These are phyloP conservation scores for Saccostrea glomerata DNA, from an alignment of 1,140 invertebrate genomes.

Conservation along the genomic window DNA sequence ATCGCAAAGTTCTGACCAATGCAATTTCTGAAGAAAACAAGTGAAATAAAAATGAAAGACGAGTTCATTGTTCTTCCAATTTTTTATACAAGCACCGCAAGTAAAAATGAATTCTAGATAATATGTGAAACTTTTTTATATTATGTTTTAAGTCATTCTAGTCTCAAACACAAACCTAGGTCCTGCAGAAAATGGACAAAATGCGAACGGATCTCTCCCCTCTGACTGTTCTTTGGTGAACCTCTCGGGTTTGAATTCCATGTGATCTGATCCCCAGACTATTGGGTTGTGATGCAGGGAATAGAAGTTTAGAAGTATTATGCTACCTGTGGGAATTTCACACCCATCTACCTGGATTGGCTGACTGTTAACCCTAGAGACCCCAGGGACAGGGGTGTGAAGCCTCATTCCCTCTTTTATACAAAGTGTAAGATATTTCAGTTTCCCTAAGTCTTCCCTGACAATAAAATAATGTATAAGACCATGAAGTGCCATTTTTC, in stretches of 20 bases:
- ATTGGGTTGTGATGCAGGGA: conserved; percentile 70
- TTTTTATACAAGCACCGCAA: too few species aligned
- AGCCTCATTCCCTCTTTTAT: conserved; percentile 78
- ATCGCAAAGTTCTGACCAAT: conserved; percentile 59
- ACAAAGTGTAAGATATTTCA: conserved; percentile 76
- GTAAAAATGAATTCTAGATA: too few species aligned
- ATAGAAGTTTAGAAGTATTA: conserved; percentile 61
- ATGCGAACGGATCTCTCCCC: conserved; percentile 69
- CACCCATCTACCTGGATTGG: conserved; percentile 69
- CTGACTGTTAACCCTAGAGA: conserved; percentile 85
- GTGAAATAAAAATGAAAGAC: not conserved
- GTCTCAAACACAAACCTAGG: conserved; percentile 60
- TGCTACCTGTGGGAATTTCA: conserved; percentile 61
- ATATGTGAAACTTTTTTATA: too few species aligned
- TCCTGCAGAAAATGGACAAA: conserved; percentile 73
- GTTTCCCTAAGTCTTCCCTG: conserved; percentile 63
- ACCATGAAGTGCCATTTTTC: too few species aligned
- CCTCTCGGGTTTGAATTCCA: conserved; percentile 62
- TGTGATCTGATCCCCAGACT: conserved; percentile 66
- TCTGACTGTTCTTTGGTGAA: conserved; percentile 67
- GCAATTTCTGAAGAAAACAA: conserved; percentile 47
- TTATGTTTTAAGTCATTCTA: too few species aligned
- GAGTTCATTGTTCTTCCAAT: not conserved
- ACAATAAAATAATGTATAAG: not conserved
- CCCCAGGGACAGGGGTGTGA: conserved; percentile 82